These are phyloP conservation scores for Potorous gilbertii DNA, from an alignment of 2,797 vertebrate species.

Conservation along the genomic window DNA sequence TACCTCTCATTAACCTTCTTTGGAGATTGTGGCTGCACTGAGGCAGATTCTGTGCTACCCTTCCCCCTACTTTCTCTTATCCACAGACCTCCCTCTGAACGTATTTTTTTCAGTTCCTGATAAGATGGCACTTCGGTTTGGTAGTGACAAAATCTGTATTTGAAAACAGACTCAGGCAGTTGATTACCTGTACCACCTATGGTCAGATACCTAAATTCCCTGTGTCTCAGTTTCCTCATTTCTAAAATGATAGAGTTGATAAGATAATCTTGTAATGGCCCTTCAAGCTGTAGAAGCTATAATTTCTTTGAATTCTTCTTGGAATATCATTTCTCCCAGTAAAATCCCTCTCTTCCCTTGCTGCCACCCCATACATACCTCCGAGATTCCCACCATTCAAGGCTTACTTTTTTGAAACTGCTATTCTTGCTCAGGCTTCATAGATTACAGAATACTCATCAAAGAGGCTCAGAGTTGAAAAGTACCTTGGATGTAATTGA, in stretches of 20 bases:
- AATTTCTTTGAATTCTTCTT: background rate
- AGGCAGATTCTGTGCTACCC: background rate
- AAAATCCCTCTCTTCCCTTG: background rate
- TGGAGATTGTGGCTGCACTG: conserved; percentile 35
- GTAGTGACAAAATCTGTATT: background rate
- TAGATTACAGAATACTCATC: background rate
- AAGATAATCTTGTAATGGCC: background rate
- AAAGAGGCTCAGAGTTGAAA: background rate
- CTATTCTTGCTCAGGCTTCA: background rate
- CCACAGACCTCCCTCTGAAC: background rate
- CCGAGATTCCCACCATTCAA: background rate
- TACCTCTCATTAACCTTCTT: conserved; percentile 68
- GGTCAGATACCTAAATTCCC: background rate
- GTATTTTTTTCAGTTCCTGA: background rate
- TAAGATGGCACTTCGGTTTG: background rate
- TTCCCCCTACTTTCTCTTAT: background rate
- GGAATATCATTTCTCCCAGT: background rate
- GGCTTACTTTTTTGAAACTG: background rate
- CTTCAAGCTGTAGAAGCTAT: background rate
- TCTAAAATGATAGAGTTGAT: background rate
- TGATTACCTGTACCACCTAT: background rate
- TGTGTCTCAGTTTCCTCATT: background rate
- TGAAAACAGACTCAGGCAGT: background rate
- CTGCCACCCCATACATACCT: background rate
- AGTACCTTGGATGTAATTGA: background rate